Conservation (phyloP, 2,113 vertebrate species). For the Saguinus imperator region DNA sequence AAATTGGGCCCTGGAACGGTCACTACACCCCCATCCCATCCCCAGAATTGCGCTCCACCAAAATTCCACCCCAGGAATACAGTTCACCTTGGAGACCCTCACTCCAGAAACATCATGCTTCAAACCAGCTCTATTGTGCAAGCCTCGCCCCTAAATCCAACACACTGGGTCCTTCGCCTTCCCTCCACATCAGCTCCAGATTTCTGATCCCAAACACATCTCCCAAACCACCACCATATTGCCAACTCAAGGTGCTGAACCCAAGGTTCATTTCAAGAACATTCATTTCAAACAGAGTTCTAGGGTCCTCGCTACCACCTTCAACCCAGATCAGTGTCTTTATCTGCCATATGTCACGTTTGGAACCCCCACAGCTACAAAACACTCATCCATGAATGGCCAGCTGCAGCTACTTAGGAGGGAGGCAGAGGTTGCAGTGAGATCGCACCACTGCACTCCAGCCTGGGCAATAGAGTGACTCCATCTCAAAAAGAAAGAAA, state of each 20-base stretch:
- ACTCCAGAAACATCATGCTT: neutral
- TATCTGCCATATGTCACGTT: neutral
- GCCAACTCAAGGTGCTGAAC: neutral
- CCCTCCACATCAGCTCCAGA: neutral
- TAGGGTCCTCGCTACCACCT: neutral
- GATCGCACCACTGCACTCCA: too few species aligned
- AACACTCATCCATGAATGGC: neutral
- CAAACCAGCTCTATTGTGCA: neutral
- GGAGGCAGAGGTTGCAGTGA: too few species aligned
- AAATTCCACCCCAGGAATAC: neutral
- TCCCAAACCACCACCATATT: neutral
- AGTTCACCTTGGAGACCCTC: neutral
- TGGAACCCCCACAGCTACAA: neutral
- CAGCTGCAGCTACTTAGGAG: too few species aligned
- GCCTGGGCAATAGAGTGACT: too few species aligned
- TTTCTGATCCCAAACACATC: rapidly evolving
- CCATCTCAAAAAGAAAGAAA: too few species aligned
- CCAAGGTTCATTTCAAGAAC: neutral
- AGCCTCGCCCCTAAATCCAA: neutral
- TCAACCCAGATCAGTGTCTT: neutral
- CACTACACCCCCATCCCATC: neutral
- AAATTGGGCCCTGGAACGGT: neutral
- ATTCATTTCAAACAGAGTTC: neutral
- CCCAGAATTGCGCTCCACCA: neutral
- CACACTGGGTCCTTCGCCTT: neutral